Base-by-base conservation (phyloP, 2,888 invertebrate species). In the Epinotia nisella region DNA sequence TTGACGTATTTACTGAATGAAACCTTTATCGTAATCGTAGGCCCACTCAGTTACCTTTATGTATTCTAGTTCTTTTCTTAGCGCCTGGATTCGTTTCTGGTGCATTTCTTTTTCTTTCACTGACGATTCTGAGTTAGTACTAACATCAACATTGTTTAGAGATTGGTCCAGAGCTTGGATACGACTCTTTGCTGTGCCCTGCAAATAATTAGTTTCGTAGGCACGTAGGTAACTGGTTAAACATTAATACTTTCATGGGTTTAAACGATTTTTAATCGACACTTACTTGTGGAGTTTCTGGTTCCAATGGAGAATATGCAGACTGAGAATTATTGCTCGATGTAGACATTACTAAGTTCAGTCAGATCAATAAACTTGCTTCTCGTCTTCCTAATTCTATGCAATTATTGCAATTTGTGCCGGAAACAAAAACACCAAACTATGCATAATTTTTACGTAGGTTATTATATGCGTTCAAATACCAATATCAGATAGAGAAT, bases 11-110 rank as follows among this genome's bases (percentile, higher is more conserved):
- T 88, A 92, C 82, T 95, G 95, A 24, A 95, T 94, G 84, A 95
- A 94, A 73, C 94, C 95, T 87, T 95, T 96, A 76, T 97, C 96
- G 79, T 95, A 94, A 55, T 96, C 95, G 90, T 96, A 97, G 87
- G 96, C 96, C 97, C 97, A 97, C 83, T 97, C 96, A 0, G 97
- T 97, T 69, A 95, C 95, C 84, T 96, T 96, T n/a, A 97, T 89
- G 83, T 95, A 96, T 78, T 96, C 96, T 71, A 97, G 88, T 88
- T 97, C 96, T 85, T 96, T 97, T 74, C 97, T 93, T 53, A 97
- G 87, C 51, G 94, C 90, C 85, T 96, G 96, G 71, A 97, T 94
- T 76, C 97, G 94, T 82, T 96, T 96, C 74, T 95, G 94, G 79
- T 97, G 97, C 74, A 95, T 93, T 82, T 97, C 97, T 55, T 95